phyloP scores from a whole-genome alignment of 2,888 invertebrate species.

The Griposia aprilina region DNA sequence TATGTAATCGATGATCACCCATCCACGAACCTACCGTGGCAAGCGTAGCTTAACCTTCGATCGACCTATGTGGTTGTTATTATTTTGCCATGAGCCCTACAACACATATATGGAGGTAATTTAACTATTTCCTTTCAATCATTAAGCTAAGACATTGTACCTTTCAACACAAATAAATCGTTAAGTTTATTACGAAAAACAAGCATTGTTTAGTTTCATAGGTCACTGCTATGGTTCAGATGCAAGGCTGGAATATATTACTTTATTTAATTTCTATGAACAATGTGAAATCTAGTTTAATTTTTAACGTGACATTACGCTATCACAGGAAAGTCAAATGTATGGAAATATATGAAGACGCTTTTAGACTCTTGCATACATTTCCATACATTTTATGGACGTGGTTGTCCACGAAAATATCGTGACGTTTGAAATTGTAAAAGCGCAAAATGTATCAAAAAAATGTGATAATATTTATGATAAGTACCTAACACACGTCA shows the following conservation, averaged over 20 bases:
- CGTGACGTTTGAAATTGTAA: background rate
- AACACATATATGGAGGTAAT: background rate
- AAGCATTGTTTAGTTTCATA: slow-evolving; percentile 34
- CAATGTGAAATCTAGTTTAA: slow-evolving; percentile 7
- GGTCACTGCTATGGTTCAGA: slow-evolving; percentile 33
- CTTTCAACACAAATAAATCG: background rate
- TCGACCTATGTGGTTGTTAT: no score
- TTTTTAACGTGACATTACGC: background rate
- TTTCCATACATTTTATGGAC: background rate
- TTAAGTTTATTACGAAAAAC: slow-evolving; percentile 1
- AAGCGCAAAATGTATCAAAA: no score
- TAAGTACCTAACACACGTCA: no score
- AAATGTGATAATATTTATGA: background rate
- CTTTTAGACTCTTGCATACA: background rate
- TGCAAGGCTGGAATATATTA: slow-evolving; percentile 37
- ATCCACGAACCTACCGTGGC: no score
- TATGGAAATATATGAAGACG: background rate
- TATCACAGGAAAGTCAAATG: background rate
- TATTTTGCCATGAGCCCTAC: background rate
- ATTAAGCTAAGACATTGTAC: background rate
- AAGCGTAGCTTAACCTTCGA: no score
- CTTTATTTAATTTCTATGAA: slow-evolving; percentile 9
- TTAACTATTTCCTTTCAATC: background rate
- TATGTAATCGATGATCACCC: no score
- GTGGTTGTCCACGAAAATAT: background rate